phyloP scores from a whole-genome alignment of 2,888 invertebrate species.

The Scelioninae gen. 2 region DNA sequence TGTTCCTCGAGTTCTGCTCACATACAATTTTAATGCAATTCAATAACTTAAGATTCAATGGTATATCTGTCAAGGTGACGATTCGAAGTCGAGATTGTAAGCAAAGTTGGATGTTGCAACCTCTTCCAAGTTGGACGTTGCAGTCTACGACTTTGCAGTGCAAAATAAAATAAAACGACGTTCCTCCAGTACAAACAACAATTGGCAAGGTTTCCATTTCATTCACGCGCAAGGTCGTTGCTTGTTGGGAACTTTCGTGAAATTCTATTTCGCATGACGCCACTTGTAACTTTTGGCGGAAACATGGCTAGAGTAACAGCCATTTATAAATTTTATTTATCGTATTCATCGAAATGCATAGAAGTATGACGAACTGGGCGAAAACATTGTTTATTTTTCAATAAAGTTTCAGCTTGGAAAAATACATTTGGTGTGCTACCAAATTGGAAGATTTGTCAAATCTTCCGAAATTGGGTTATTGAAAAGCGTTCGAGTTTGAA shows the following conservation, averaged over 20 bases:
- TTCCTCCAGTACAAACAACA: slow-evolving; percentile 34
- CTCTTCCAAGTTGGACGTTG: slow-evolving; percentile 54
- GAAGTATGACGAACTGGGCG: slow-evolving; percentile 30
- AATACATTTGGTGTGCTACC: background rate
- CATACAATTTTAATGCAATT: slow-evolving; percentile 50
- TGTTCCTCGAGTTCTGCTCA: slow-evolving; percentile 83
- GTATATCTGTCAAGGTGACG: slow-evolving; percentile 32
- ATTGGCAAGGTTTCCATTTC: slow-evolving; percentile 47
- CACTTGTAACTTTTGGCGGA: slow-evolving; percentile 23
- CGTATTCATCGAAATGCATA: slow-evolving; percentile 35
- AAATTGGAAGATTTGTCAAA: slow-evolving; percentile 4
- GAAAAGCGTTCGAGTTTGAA: background rate
- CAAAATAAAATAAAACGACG: slow-evolving; percentile 28
- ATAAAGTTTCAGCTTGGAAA: background rate
- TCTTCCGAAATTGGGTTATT: slow-evolving; percentile 5
- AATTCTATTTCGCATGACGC: slow-evolving; percentile 30
- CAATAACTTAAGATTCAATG: slow-evolving; percentile 52
- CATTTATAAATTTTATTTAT: slow-evolving; percentile 39
- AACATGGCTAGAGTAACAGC: slow-evolving; percentile 13
- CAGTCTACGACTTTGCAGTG: slow-evolving; percentile 5
- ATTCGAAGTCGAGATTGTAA: slow-evolving; percentile 31
- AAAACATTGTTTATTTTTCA: slow-evolving; percentile 35
- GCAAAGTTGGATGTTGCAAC: slow-evolving; percentile 21
- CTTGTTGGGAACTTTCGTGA: slow-evolving; percentile 19
- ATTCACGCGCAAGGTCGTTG: slow-evolving; percentile 33